Percentiles rank a stretch among this genome's conserved stretches.
phyloP scores from a whole-genome alignment of 92 coral and sea anemone genomes.

The Umimayanthus chanpuru region DNA sequence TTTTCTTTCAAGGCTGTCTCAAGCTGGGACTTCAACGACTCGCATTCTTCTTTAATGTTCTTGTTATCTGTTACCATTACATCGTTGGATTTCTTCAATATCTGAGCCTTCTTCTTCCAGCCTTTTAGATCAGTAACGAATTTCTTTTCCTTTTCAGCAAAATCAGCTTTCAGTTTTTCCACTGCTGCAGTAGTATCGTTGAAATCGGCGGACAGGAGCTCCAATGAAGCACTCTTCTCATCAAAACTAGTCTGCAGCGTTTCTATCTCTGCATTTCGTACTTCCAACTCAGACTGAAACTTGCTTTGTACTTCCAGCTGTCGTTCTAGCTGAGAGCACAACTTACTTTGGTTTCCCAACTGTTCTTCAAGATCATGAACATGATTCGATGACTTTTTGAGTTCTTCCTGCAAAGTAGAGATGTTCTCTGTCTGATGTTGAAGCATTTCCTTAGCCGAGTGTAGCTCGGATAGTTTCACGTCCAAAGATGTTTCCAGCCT shows the following conservation, averaged over 20 bases:
- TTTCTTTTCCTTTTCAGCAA: conserved; percentile 64
- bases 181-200: conserved; percentile 69
- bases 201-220: conserved; percentile 64
- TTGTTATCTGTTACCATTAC: conserved; percentile 66
- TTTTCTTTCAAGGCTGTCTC: conserved; percentile 43
- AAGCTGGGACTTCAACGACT: conserved; percentile 37
- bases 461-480: conserved; percentile 46
- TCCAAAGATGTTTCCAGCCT: conserved; percentile 52
- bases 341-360: conserved; percentile 23
- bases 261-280: conserved; percentile 60
- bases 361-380: conserved; percentile 45
- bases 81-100: conserved; percentile 68
- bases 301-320: conserved; percentile 34
- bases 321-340: background rate
- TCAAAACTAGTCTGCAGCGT: conserved; percentile 64
- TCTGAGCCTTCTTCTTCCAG: conserved; percentile 74
- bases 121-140: conserved; percentile 59
- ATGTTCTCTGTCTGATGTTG: conserved; percentile 52
- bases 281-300: conserved; percentile 42
- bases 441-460: conserved; percentile 50
- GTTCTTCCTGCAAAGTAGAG: conserved; percentile 41
- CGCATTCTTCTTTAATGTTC: conserved; percentile 60
- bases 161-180: conserved; percentile 56
- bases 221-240: conserved; percentile 56
- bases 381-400: conserved; percentile 24